These are phyloP conservation scores for Calcarius lapponicus DNA, from an alignment of 2,797 vertebrate genomes.

Conservation along the genomic window DNA sequence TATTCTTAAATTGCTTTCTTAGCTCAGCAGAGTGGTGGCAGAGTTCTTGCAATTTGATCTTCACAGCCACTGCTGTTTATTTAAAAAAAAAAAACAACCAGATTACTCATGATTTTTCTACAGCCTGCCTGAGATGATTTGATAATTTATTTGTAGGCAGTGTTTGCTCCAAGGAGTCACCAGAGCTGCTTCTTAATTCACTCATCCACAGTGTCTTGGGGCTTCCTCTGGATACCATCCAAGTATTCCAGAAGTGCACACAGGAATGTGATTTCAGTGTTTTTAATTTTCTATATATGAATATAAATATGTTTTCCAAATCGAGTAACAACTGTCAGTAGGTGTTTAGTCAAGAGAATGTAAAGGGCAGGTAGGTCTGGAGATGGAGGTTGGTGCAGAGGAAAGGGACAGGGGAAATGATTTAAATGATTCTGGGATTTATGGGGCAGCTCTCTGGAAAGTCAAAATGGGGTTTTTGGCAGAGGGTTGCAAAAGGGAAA, in stretches of 20 bases:
- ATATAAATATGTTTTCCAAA: not conserved
- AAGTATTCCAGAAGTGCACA: not conserved
- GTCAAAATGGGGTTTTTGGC: not conserved
- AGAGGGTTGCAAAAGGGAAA: not conserved
- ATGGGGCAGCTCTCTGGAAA: not conserved
- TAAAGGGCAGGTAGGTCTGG: not conserved
- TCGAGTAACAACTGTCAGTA: rapidly evolving
- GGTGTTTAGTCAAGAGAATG: not conserved
- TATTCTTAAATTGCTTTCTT: constrained; percentile 23
- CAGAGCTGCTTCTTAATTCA: not conserved
- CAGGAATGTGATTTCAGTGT: not conserved
- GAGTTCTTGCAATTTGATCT: not conserved
- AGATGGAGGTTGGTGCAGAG: not conserved
- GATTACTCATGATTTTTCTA: not conserved
- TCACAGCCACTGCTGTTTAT: not conserved
- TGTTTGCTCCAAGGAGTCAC: not conserved
- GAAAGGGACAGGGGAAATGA: not conserved
- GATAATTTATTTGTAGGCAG: not conserved
- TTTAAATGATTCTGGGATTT: not conserved
- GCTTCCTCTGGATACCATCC: not conserved
- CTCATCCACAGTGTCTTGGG: not conserved
- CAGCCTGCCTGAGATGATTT: not conserved
- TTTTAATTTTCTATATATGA: not conserved
- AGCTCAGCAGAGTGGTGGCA: not conserved
- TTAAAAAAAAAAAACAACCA: not conserved